These are phyloP conservation scores for Theocolax elegans DNA, from an alignment of 1,140 invertebrate genomes.

Conservation along the genomic window DNA sequence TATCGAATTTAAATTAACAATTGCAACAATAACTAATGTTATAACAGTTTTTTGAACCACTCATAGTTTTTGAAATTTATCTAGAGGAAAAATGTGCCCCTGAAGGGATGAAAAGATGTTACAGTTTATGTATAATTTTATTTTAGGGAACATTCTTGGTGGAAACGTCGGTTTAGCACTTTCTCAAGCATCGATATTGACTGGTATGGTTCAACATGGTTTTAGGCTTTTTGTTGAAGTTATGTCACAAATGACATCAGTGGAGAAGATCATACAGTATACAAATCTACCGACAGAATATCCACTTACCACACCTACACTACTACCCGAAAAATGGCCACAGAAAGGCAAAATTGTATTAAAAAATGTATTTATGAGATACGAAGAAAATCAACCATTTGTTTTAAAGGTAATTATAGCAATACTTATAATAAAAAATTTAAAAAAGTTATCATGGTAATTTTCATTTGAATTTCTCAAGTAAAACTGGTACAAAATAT, in stretches of 20 bases:
- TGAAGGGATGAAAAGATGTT: too few species aligned
- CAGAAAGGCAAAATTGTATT: constrained; percentile 64
- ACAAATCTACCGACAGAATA: constrained; percentile 73
- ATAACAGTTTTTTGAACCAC: too few species aligned
- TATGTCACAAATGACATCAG: constrained; percentile 84
- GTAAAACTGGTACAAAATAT: too few species aligned
- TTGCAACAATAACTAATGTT: too few species aligned
- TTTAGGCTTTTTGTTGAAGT: constrained; percentile 80
- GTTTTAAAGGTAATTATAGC: constrained; percentile 72
- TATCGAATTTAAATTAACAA: too few species aligned
- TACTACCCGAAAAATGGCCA: constrained; percentile 66
- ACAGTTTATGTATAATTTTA: too few species aligned
- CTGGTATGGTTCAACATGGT: constrained; percentile 86
- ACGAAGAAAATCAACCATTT: constrained; percentile 71
- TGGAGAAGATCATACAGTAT: constrained; percentile 83
- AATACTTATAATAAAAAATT: neutral
- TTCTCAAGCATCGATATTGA: constrained; percentile 82
- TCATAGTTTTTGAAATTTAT: too few species aligned
- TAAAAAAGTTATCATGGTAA: neutral
- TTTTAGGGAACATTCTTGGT: constrained; percentile 56
- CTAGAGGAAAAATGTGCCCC: too few species aligned
- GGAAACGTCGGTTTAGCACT: constrained; percentile 84
- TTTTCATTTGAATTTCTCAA: too few species aligned
- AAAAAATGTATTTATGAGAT: constrained; percentile 74
- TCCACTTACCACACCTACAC: constrained; percentile 55